Base-by-base conservation (phyloP, 2,888 invertebrate species). In the Gibbula magus region DNA sequence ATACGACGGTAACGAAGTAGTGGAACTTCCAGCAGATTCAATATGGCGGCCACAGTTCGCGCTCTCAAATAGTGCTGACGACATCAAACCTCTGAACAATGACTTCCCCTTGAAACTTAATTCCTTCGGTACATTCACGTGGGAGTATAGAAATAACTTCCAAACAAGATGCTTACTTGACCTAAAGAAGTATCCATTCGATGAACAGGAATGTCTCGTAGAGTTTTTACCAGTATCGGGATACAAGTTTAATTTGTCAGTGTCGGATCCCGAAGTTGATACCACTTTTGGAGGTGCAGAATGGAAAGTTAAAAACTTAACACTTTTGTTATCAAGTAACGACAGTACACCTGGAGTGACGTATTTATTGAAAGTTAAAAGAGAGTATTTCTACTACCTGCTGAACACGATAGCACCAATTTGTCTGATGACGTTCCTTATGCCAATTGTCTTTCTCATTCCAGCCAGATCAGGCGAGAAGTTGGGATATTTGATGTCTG, bases 391-490 rank as follows among this genome's bases (percentile, higher is more conserved):
- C 3, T 61, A 61, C 25, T 61, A 25, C 22, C 16, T 1, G 3
- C 16, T 61, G 1, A 61, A 61, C 61, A 29, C 18, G 2, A 8
- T 61, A 13, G 29, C 29, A 16, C 61, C 61, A 7, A 61, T 61
- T 29, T 16, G 13, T 16, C 29, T 61, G 61, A 61, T 61, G 61
- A 29, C 61, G 29, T 29, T 61, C 29, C 52, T 73, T 16, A 35
- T 32, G 20, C 39, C 73, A 0, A 22, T 39, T 5, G 73, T 73
- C 16, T 73, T 73, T 35, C 73, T 73, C 0, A 45, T 73, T 20
- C 73, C 73, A 20, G 73, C 73, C 2, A n/a, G 45, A 45, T 39
- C 73, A 7, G 73, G 73, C 16, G 73, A 73, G 35, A 73, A 73
- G 35, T 35, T 35, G n/a, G 73, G 73, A 13, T 73, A 18, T 10